Conservation (phyloP, 2,113 vertebrate genomes). For the Coptodon bakossiorum region DNA sequence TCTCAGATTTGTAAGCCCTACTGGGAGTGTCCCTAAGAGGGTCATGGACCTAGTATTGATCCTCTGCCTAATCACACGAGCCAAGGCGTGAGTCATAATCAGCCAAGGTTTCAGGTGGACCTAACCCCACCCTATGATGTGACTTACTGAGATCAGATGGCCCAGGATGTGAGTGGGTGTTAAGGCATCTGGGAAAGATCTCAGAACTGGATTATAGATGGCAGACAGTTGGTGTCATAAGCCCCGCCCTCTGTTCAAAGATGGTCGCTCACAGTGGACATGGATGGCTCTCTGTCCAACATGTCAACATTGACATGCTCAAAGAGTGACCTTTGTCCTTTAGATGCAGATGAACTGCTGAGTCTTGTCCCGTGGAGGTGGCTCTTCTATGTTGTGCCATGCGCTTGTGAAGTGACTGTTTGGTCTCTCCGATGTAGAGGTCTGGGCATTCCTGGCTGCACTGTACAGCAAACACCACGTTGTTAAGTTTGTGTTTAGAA, state of each 20-base stretch:
- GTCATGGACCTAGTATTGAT: not conserved
- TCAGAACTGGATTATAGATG: not conserved
- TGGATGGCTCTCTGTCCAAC: too few species aligned
- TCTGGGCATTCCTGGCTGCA: not conserved
- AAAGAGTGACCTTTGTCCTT: too few species aligned
- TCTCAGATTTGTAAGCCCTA: not conserved
- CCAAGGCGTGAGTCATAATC: not conserved
- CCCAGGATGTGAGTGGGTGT: not conserved
- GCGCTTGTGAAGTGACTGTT: not conserved
- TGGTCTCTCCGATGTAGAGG: not conserved
- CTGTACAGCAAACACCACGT: not conserved
- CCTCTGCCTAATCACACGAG: not conserved
- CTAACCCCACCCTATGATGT: not conserved
- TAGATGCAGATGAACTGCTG: too few species aligned
- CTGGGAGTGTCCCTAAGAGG: not conserved
- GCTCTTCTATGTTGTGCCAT: not conserved
- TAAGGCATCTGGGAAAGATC: not conserved
- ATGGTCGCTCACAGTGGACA: not conserved
- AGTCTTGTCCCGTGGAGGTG: too few species aligned
- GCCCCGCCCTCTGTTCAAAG: not conserved
- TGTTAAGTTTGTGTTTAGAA: not conserved
- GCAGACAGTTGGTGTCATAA: not conserved
- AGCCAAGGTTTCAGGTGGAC: not conserved
- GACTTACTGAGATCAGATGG: not conserved
- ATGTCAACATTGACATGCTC: too few species aligned